These are phyloP conservation scores for Harpagifer antarcticus DNA, from an alignment of 2,797 vertebrate genomes.

Conservation along the genomic window DNA sequence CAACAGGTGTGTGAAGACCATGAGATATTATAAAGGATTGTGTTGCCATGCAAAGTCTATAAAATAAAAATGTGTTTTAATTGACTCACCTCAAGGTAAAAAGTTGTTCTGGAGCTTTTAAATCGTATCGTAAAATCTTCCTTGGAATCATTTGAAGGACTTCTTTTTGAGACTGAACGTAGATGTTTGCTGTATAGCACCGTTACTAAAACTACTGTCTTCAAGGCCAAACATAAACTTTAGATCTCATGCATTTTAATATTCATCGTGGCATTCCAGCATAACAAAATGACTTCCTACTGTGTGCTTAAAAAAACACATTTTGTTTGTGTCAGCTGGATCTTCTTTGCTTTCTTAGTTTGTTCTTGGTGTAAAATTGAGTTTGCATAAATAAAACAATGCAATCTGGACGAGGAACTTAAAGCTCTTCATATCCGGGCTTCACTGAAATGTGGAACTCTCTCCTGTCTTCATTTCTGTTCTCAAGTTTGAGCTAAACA, in stretches of 20 bases:
- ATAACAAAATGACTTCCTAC: neutral
- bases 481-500: slow-evolving; percentile 17
- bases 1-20: neutral
- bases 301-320: neutral
- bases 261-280: neutral
- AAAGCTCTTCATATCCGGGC: neutral
- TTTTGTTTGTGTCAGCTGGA: neutral
- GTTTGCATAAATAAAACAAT: slow-evolving; percentile 34
- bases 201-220: too few species aligned
- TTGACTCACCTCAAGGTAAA: neutral
- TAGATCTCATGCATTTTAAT: too few species aligned
- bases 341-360: slow-evolving; percentile 22
- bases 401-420: slow-evolving; percentile 7
- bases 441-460: neutral
- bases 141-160: neutral
- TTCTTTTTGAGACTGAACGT: neutral
- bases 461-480: neutral
- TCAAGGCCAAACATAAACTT: too few species aligned
- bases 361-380: slow-evolving; percentile 5
- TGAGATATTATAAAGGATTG: neutral
- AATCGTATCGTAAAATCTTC: neutral
- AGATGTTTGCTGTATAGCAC: too few species aligned
- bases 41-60: neutral
- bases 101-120: neutral
- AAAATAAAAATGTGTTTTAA: neutral